A percentile compares a stretch with the other conserved stretches of the same genome.
These are phyloP conservation scores for Salvelinus namaycush DNA, from an alignment of 2,113 vertebrate species.

Conservation along the genomic window DNA sequence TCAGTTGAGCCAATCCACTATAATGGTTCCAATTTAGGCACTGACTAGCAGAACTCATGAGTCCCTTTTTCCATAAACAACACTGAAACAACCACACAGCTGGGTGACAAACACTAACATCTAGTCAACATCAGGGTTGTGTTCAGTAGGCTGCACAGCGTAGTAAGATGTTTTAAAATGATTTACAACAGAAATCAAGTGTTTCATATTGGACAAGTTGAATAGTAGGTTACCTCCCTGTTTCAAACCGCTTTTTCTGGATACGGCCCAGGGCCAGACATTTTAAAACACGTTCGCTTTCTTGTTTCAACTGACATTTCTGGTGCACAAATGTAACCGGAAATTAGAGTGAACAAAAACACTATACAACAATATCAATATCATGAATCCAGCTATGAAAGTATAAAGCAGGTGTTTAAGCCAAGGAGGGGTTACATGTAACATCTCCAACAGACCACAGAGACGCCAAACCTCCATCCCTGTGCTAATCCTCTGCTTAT, in stretches of 20 bases:
- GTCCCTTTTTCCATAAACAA: background rate
- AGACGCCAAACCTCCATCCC: constrained; percentile 38
- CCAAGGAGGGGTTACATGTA: constrained; percentile 5
- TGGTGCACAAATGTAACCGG: no score
- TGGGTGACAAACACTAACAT: constrained; percentile 14
- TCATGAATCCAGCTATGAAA: background rate
- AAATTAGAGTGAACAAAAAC: no score
- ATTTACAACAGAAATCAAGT: no score
- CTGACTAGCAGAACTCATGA: constrained; percentile 3
- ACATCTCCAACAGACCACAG: constrained; percentile 23
- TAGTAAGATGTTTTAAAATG: no score
- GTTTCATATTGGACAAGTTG: no score
- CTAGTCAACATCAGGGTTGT: no score
- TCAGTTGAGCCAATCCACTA: background rate
- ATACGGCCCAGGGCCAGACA: no score
- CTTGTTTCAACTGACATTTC: no score
- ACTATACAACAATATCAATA: background rate
- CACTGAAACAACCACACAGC: background rate
- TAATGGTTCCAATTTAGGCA: background rate
- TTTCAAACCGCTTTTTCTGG: no score
- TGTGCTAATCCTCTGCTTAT: constrained; percentile 49
- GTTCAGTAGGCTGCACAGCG: no score
- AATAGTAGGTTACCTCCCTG: no score
- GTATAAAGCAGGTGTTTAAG: background rate
- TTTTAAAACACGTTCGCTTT: no score